phyloP scores from a whole-genome alignment of 1,140 invertebrate genomes.

The Eriocheir sinensis region DNA sequence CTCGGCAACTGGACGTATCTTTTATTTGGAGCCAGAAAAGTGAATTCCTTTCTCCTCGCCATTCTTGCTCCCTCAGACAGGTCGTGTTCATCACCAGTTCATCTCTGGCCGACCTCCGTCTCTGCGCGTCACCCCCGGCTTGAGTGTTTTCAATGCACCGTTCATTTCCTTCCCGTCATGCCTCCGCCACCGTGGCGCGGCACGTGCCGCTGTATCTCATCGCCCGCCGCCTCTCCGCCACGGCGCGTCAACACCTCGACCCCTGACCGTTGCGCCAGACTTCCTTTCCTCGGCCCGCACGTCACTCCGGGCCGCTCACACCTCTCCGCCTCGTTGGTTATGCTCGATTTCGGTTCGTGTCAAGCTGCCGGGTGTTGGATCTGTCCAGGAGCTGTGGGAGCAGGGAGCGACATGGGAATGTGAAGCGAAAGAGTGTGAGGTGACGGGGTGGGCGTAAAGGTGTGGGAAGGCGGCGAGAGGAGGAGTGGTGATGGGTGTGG shows the following conservation, averaged over 20 bases:
- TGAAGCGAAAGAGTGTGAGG: background rate
- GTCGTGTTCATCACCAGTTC: background rate
- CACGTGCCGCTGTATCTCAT: background rate
- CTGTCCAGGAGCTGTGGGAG: background rate
- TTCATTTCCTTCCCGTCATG: background rate
- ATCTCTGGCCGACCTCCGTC: background rate
- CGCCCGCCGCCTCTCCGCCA: background rate
- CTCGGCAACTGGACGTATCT: background rate
- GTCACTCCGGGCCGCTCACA: background rate
- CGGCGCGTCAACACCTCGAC: no score
- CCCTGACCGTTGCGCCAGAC: background rate
- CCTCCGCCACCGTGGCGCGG: background rate
- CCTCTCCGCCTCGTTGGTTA: background rate
- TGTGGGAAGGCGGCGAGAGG: background rate
- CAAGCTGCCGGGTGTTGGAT: background rate
- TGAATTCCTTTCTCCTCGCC: background rate
- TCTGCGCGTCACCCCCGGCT: background rate
- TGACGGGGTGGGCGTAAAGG: background rate
- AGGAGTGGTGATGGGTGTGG: background rate
- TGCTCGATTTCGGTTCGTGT: slow-evolving; percentile 4
- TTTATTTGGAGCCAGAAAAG: background rate
- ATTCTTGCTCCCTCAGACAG: background rate
- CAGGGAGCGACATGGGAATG: background rate
- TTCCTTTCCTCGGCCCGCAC: background rate
- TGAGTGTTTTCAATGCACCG: background rate